Evolutionary conservation across 1,140 invertebrate species (phyloP).

Genomic region (Sminthurides bifidus): DNA sequence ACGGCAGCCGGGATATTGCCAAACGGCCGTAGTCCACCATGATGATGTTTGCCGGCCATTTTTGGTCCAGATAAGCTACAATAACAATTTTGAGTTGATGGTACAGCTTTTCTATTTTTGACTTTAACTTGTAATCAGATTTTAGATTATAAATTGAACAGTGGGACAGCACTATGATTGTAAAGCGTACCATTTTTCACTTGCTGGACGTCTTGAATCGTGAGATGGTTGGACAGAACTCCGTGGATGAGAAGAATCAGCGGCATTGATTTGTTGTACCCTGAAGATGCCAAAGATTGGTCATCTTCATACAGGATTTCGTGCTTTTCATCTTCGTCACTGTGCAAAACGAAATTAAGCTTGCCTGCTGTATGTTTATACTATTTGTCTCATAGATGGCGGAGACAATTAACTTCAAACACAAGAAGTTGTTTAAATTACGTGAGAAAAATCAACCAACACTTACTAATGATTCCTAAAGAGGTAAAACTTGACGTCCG

Average conservation of each 20-base stretch:
- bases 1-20: background rate
- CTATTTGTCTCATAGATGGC: background rate
- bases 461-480: background rate
- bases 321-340: conserved; percentile 1
- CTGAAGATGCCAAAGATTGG: background rate
- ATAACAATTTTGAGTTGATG: background rate
- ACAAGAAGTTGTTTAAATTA: background rate
- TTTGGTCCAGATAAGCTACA: conserved; percentile 9
- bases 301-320: conserved; percentile 8
- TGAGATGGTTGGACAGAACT: conserved; percentile 8
- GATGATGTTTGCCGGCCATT: conserved; percentile 6
- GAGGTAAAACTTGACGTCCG: background rate
- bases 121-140: background rate
- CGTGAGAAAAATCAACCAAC: background rate
- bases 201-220: conserved; percentile 2
- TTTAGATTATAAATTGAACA: background rate
- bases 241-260: conserved; percentile 15
- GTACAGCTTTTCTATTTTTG: background rate
- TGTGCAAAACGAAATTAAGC: background rate
- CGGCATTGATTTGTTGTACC: conserved; percentile 4
- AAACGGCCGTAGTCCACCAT: conserved; percentile 15
- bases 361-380: background rate
- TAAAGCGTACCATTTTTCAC: conserved; percentile 10
- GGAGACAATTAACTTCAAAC: background rate
- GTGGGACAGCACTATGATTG: background rate